phyloP scores from a whole-genome alignment of 2,888 invertebrate genomes.

The Drosophila planitibia region DNA sequence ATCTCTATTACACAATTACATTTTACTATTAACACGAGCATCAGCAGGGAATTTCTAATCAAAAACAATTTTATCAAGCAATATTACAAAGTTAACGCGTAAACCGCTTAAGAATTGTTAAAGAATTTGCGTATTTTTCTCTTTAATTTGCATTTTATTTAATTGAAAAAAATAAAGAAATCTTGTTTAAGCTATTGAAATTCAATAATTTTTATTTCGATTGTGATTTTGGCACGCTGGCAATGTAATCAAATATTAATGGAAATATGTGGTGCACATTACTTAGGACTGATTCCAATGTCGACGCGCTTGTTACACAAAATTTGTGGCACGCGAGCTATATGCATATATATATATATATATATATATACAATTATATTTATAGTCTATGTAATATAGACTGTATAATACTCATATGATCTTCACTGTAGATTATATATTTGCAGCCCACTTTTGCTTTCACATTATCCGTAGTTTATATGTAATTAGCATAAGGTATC shows the following conservation, averaged over 20 bases:
- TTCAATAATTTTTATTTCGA: slow-evolving; percentile 11
- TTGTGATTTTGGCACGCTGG: slow-evolving; percentile 32
- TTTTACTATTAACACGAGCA: background rate
- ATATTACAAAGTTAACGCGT: background rate
- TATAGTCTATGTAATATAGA: background rate
- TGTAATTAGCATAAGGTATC: background rate
- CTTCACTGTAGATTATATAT: background rate
- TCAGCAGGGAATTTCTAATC: background rate
- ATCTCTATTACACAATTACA: background rate
- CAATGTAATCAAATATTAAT: slow-evolving; percentile 26
- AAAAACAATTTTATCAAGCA: background rate
- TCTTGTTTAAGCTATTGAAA: background rate
- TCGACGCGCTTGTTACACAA: slow-evolving; percentile 34
- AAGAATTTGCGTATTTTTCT: background rate
- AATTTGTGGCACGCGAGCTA: slow-evolving; percentile 58
- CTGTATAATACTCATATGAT: background rate
- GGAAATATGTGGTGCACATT: slow-evolving; percentile 19
- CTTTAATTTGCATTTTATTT: background rate
- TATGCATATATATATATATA: background rate
- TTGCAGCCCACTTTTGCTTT: background rate
- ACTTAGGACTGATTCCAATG: slow-evolving; percentile 35
- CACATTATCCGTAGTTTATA: background rate
- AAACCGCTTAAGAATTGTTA: background rate
- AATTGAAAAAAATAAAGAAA: background rate
- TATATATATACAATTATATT: background rate